phyloP scores from a whole-genome alignment of 2,113 vertebrate genomes.

The Halcyon senegalensis region DNA sequence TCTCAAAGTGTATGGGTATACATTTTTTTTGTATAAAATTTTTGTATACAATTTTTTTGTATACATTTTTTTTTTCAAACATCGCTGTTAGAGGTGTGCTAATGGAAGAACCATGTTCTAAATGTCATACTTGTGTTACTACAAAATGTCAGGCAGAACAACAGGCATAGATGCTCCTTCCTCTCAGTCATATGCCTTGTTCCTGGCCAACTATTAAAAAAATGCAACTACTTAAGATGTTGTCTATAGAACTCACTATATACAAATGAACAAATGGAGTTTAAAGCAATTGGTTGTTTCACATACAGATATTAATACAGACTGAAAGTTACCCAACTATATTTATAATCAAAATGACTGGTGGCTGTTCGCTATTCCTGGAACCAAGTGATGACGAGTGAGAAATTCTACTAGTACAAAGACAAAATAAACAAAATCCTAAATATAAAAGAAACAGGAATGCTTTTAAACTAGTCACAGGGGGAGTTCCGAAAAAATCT shows the following conservation, averaged over 20 bases:
- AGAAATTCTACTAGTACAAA: background rate
- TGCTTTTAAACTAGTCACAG: background rate
- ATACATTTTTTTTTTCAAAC: background rate
- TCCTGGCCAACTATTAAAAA: background rate
- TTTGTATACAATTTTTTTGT: no score
- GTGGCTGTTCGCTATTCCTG: background rate
- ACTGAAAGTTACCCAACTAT: background rate
- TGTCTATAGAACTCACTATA: background rate
- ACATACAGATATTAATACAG: background rate
- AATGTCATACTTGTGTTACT: background rate
- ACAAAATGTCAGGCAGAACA: background rate
- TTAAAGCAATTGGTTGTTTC: background rate
- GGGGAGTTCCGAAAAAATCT: background rate
- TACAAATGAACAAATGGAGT: background rate
- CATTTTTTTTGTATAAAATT: no score
- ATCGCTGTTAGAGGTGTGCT: background rate
- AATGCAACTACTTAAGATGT: background rate
- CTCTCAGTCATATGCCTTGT: accelerated
- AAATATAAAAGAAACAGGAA: background rate
- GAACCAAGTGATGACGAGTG: background rate
- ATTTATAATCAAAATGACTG: background rate
- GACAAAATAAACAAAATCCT: background rate
- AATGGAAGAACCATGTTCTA: background rate
- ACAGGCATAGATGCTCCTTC: background rate
- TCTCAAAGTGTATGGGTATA: background rate